phyloP scores from a whole-genome alignment of 2,888 invertebrate genomes.

The Heliconius ethilla region DNA sequence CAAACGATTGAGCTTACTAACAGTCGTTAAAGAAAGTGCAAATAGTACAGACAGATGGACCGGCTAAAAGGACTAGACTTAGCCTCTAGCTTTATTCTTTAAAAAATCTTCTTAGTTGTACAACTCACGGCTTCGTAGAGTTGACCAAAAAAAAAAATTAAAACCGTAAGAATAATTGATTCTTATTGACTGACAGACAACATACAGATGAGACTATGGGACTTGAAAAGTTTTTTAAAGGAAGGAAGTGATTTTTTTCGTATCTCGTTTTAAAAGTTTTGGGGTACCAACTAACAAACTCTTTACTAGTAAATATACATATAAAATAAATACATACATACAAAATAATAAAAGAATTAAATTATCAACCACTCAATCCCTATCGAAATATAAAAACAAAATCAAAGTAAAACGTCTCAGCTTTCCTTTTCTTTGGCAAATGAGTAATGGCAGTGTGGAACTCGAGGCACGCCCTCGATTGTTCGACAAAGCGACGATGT shows the following conservation, averaged over 20 bases:
- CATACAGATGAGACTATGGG: too few species aligned
- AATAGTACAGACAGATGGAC: conserved; percentile 25
- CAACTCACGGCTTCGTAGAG: neutral
- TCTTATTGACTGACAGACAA: too few species aligned
- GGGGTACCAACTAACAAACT: too few species aligned
- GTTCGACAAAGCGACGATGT: conserved; percentile 35
- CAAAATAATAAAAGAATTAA: too few species aligned
- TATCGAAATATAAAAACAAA: conserved; percentile 9
- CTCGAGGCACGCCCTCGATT: conserved; percentile 35
- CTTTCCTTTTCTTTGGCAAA: conserved; percentile 29
- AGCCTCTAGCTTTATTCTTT: neutral
- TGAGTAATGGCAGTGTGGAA: conserved; percentile 33
- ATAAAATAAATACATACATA: too few species aligned
- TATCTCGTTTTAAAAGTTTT: too few species aligned
- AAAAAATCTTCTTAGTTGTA: neutral
- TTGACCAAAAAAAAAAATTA: neutral
- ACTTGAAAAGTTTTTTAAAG: too few species aligned
- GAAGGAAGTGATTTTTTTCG: too few species aligned
- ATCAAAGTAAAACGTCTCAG: conserved; percentile 24
- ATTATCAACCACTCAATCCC: neutral
- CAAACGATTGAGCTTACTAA: conserved; percentile 33
- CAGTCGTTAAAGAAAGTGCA: conserved; percentile 28
- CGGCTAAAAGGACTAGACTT: neutral
- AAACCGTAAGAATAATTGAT: neutral
- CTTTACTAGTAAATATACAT: too few species aligned